A percentile compares a stretch with the other conserved stretches of the same genome.
phyloP scores from a whole-genome alignment of 2,797 vertebrate species.

The Lepilemur ruficaudatus region DNA sequence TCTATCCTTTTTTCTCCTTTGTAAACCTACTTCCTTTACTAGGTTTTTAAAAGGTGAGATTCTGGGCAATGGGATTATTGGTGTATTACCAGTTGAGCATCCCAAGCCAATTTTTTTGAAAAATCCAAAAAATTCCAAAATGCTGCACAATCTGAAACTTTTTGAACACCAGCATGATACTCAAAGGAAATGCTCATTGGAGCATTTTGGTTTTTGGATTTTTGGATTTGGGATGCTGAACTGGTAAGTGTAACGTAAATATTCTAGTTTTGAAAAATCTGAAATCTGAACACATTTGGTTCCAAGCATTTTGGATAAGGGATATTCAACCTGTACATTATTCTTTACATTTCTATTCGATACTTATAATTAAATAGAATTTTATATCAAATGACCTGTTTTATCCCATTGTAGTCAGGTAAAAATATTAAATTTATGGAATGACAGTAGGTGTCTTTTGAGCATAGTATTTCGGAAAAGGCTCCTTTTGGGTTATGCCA shows the following conservation, averaged over 20 bases:
- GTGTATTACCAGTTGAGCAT: neutral
- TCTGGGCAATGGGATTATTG: neutral
- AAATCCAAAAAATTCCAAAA: neutral
- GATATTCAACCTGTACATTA: neutral
- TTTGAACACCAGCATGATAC: too few relatives aligned
- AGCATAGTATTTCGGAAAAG: neutral
- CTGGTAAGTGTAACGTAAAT: neutral
- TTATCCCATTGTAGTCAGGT: neutral
- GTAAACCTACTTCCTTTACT: neutral
- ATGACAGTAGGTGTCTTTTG: neutral
- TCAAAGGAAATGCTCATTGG: neutral
- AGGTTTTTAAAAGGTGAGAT: neutral
- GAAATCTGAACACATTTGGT: neutral
- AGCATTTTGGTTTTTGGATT: neutral
- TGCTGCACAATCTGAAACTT: neutral
- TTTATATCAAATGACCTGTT: neutral
- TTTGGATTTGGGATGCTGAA: neutral
- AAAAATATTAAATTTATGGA: neutral
- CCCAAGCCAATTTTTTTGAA: neutral
- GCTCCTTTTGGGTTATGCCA: neutral
- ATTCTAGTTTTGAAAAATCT: neutral
- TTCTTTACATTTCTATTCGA: neutral
- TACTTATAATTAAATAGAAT: conserved; percentile 19
- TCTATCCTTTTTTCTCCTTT: neutral
- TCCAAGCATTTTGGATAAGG: neutral